Conservation (phyloP, 2,113 vertebrate species). For the Panthera tigris region DNA sequence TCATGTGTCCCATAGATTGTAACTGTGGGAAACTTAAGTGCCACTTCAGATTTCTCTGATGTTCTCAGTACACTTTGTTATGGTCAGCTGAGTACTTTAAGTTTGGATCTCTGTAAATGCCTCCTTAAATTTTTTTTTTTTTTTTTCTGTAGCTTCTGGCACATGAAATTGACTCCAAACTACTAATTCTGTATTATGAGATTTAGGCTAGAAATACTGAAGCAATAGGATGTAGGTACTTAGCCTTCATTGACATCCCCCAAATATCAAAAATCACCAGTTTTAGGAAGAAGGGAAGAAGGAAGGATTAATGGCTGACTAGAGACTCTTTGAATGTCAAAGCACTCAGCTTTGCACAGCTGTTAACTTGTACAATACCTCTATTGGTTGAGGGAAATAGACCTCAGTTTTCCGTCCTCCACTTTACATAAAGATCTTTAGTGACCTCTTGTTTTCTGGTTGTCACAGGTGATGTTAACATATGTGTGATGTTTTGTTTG, state of each 20-base stretch:
- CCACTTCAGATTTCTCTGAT: conserved; percentile 29
- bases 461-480: conserved; percentile 42
- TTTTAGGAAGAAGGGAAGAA: conserved; percentile 30
- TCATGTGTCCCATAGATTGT: not conserved
- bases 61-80: conserved; percentile 44
- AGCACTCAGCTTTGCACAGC: conserved; percentile 12
- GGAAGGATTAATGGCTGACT: conserved; percentile 16
- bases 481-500: conserved; percentile 35
- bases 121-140: not conserved
- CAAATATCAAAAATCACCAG: not conserved
- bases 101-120: conserved; percentile 18
- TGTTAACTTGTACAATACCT: not conserved
- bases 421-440: conserved; percentile 17
- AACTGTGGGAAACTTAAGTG: conserved; percentile 46
- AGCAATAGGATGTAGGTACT: conserved; percentile 36
- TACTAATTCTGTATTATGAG: conserved; percentile 52
- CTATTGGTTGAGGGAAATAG: not conserved
- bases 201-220: conserved; percentile 36
- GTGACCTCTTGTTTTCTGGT: conserved; percentile 8
- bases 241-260: not conserved
- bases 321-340: not conserved
- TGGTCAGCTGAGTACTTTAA: conserved; percentile 26
- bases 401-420: conserved; percentile 1
- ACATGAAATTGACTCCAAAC: conserved; percentile 35
- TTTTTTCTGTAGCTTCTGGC: conserved; percentile 27